Evolutionary conservation across 2,888 invertebrate genomes (phyloP).

Genomic region (Agonopterix heracliana): DNA sequence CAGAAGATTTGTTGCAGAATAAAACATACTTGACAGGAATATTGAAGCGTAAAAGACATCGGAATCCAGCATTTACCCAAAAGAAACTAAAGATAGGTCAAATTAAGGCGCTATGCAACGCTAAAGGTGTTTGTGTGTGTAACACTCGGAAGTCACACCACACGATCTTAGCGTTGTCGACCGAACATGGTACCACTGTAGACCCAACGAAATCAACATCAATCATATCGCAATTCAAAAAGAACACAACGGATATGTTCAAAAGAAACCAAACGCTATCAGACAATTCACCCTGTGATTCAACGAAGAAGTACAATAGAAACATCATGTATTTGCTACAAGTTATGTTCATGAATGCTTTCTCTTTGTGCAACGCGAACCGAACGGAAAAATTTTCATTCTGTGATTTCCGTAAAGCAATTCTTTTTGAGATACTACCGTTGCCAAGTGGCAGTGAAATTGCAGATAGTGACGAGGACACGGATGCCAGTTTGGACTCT

Average conservation of each 20-base stretch:
- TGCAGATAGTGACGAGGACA: not conserved
- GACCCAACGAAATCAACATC: not conserved
- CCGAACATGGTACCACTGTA: not conserved
- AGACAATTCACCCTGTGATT: not conserved
- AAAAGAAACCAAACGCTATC: constrained; percentile 1
- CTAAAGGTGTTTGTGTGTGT: constrained; percentile 1
- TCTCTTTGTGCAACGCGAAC: not conserved
- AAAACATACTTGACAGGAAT: constrained; percentile 1
- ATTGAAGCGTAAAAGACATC: not conserved
- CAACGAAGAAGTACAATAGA: constrained; percentile 1
- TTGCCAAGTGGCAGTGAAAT: not conserved
- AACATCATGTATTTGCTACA: constrained; percentile 1
- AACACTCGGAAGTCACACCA: not conserved
- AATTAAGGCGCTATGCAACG: not conserved
- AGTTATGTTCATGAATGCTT: constrained; percentile 3
- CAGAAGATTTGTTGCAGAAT: not conserved
- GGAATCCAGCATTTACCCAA: not conserved
- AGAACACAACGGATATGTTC: not conserved
- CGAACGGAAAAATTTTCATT: not conserved
- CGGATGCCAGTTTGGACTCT: not conserved
- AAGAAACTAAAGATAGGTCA: not conserved
- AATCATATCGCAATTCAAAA: not conserved
- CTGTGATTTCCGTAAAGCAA: not conserved
- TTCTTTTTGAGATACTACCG: not conserved
- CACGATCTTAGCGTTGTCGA: not conserved